A percentile compares a stretch with the other conserved stretches of the same genome.
Conservation (phyloP, 2,888 invertebrate genomes). For the Scaptomyza cyrtandrae region DNA sequence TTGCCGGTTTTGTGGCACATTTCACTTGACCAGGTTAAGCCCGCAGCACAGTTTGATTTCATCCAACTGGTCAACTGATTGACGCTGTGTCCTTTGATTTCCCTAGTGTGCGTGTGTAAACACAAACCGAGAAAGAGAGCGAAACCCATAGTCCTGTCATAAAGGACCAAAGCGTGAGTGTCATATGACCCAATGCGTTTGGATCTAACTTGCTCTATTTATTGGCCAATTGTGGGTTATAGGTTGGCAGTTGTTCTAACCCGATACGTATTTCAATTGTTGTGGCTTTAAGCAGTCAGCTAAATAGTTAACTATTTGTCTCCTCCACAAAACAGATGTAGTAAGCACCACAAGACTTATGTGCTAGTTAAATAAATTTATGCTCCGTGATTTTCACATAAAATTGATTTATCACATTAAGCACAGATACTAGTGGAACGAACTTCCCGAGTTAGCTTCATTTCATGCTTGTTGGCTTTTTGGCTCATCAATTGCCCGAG, state of each 20-base stretch:
- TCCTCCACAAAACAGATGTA: slow-evolving; percentile 34
- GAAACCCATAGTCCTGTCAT: slow-evolving; percentile 30
- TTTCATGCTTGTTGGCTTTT: slow-evolving; percentile 79
- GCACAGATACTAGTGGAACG: slow-evolving; percentile 46
- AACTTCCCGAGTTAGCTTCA: slow-evolving; percentile 61
- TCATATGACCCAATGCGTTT: slow-evolving; percentile 47
- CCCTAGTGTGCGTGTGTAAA: slow-evolving; percentile 36
- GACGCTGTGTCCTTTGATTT: slow-evolving; percentile 53
- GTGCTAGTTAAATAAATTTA: slow-evolving; percentile 81
- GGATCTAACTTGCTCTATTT: slow-evolving; percentile 15
- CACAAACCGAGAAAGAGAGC: slow-evolving; percentile 1
- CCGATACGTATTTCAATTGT: slow-evolving; percentile 25
- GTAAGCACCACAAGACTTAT: slow-evolving; percentile 69
- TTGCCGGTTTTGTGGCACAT: slow-evolving; percentile 35
- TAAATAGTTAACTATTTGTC: slow-evolving; percentile 43
- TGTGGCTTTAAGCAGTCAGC: slow-evolving; percentile 36
- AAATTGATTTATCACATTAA: slow-evolving; percentile 82
- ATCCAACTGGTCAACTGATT: slow-evolving; percentile 24
- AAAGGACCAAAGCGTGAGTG: slow-evolving; percentile 45
- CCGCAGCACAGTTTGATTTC: slow-evolving; percentile 41
- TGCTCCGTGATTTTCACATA: slow-evolving; percentile 81
- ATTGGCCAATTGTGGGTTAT: slow-evolving; percentile 13
- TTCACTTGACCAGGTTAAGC: slow-evolving; percentile 14
- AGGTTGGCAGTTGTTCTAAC: not conserved
- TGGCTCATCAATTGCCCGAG: slow-evolving; percentile 75